phyloP scores from a whole-genome alignment of 1,140 invertebrate species.

The Goniozus legneri region DNA sequence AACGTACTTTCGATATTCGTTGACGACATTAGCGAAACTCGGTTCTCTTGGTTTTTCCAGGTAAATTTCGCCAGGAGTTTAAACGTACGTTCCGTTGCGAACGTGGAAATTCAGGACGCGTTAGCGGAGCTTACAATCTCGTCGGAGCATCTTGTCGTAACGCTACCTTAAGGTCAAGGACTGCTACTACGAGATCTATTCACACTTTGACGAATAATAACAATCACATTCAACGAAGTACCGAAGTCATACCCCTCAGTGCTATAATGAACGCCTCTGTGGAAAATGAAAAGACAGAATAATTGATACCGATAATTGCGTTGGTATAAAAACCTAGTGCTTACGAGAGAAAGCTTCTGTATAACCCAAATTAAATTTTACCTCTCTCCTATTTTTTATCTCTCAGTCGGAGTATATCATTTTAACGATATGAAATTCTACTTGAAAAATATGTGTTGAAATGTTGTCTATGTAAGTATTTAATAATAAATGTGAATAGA shows the following conservation, averaged over 20 bases:
- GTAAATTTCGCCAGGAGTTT: slow-evolving; percentile 66
- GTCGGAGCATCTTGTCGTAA: slow-evolving; percentile 15
- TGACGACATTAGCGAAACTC: too few relatives aligned
- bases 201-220: slow-evolving; percentile 25
- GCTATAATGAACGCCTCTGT: slow-evolving; percentile 15
- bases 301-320: too few relatives aligned
- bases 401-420: too few relatives aligned
- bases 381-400: too few relatives aligned
- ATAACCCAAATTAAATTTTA: too few relatives aligned
- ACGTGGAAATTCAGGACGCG: background rate
- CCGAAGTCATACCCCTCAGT: slow-evolving; percentile 36
- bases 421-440: too few relatives aligned
- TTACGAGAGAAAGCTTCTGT: too few relatives aligned
- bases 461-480: too few relatives aligned
- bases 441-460: too few relatives aligned
- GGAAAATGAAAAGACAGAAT: slow-evolving; percentile 27
- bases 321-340: too few relatives aligned
- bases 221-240: slow-evolving; percentile 30
- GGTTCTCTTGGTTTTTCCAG: slow-evolving; percentile 51
- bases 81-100: slow-evolving; percentile 58
- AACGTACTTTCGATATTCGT: too few relatives aligned
- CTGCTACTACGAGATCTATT: slow-evolving; percentile 20
- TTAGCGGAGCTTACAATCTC: slow-evolving; percentile 22
- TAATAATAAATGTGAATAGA: too few relatives aligned
- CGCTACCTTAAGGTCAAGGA: slow-evolving; percentile 16